Conservation (phyloP, 2,113 vertebrate species). For the Toxostoma redivivum region DNA sequence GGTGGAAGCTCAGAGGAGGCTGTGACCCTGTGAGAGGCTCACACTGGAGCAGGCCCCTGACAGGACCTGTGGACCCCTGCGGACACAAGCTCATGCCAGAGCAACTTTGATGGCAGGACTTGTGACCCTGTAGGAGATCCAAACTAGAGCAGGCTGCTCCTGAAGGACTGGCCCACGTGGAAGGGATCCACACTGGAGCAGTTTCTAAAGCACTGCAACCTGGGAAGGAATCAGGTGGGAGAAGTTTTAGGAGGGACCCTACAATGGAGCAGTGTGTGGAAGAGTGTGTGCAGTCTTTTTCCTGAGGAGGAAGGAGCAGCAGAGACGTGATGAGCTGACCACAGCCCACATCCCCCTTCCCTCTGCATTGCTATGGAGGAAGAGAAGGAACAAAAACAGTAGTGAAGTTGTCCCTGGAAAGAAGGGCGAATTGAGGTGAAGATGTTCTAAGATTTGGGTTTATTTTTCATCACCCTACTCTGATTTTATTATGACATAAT, state of each 20-base stretch:
- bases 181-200: background rate
- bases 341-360: rapidly evolving
- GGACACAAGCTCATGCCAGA: background rate
- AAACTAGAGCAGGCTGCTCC: background rate
- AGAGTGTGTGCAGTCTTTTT: background rate
- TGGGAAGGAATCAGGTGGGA: background rate
- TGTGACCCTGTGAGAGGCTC: background rate
- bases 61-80: background rate
- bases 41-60: background rate
- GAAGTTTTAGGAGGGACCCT: background rate
- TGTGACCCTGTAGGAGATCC: background rate
- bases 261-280: background rate
- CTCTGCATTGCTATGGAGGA: background rate
- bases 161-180: background rate
- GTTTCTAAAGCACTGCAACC: background rate
- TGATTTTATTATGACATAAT: background rate
- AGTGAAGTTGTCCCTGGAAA: background rate
- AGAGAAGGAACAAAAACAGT: background rate
- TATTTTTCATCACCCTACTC: background rate
- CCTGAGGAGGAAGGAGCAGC: background rate
- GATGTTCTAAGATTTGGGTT: background rate
- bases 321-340: background rate
- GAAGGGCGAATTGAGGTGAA: background rate
- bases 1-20: background rate
- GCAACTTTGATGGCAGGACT: background rate